phyloP scores from a whole-genome alignment of 2,113 vertebrate species.

The Prinia subflava region DNA sequence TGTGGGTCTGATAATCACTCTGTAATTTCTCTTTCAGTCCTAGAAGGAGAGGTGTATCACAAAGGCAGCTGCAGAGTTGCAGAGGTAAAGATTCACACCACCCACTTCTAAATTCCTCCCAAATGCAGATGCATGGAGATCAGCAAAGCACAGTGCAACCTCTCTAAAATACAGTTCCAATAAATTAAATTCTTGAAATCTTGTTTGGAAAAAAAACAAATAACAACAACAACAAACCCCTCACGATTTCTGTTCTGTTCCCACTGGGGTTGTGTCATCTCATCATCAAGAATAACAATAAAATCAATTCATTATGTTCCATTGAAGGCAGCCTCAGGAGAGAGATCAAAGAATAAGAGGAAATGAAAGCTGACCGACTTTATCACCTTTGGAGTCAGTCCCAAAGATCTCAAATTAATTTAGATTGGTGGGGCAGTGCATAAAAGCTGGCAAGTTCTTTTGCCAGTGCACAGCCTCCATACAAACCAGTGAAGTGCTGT shows the following conservation, averaged over 20 bases:
- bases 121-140: neutral
- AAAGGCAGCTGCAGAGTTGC: neutral
- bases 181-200: neutral
- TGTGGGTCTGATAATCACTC: neutral
- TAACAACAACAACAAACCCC: neutral
- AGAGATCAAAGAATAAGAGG: slow-evolving; percentile 53
- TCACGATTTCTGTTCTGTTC: neutral
- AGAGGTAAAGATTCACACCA: neutral
- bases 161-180: neutral
- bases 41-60: neutral
- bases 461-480: neutral
- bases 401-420: slow-evolving; percentile 56
- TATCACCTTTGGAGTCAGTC: slow-evolving; percentile 57
- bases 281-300: slow-evolving; percentile 44
- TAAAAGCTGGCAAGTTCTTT: slow-evolving; percentile 4
- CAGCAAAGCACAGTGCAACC: neutral
- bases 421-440: slow-evolving; percentile 34
- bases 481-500: neutral
- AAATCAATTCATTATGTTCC: slow-evolving; percentile 49
- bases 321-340: slow-evolving; percentile 33
- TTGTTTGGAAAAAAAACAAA: neutral
- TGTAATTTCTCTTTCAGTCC: neutral
- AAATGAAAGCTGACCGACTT: slow-evolving; percentile 52
- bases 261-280: neutral
- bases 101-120: neutral